Conservation (phyloP, 2,113 vertebrate species). For the Pteruthius melanotis region DNA sequence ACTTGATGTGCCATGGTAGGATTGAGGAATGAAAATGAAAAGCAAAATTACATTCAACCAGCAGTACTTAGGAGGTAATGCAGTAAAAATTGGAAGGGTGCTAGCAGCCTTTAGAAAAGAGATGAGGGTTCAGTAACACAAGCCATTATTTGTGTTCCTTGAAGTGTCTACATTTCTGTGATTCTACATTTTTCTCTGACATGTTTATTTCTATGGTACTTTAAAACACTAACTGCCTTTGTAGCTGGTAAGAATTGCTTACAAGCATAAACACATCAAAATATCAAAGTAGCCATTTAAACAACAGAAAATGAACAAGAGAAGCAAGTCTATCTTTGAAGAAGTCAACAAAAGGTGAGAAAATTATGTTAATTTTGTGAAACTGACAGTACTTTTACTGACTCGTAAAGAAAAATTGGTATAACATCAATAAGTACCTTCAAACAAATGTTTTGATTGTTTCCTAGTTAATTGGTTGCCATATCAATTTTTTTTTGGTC, state of each 20-base stretch:
- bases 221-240: background rate
- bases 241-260: background rate
- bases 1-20: background rate
- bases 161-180: background rate
- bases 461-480: background rate
- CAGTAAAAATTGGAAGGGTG: background rate
- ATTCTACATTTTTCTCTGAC: background rate
- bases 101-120: background rate
- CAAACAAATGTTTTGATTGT: background rate
- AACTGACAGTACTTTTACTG: background rate
- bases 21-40: conserved; percentile 13
- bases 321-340: background rate
- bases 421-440: background rate
- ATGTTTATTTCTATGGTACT: background rate
- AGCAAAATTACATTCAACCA: background rate
- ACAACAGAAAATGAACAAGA: background rate
- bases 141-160: background rate
- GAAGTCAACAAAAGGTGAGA: background rate
- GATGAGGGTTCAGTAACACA: background rate
- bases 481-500: background rate
- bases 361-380: background rate
- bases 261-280: background rate
- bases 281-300: background rate
- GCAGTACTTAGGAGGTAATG: background rate
- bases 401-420: background rate